These are phyloP conservation scores for Percopsis transmontana DNA, from an alignment of 2,113 vertebrate species.

Conservation along the genomic window DNA sequence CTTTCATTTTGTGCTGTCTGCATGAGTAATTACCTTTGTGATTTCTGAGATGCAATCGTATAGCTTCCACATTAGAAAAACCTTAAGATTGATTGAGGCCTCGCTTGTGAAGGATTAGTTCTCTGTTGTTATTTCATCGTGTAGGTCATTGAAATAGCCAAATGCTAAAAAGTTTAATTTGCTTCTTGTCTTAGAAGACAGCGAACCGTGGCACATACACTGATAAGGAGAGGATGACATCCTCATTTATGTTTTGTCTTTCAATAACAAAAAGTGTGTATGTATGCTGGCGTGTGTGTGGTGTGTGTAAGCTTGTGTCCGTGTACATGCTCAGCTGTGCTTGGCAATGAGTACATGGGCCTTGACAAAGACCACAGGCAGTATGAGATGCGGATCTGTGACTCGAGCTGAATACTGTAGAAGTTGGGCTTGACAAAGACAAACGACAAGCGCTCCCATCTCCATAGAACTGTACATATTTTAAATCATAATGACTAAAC, in stretches of 20 bases:
- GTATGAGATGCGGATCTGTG: conserved; percentile 26
- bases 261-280: conserved; percentile 5
- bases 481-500: conserved; percentile 75
- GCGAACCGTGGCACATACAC: conserved; percentile 71
- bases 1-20: conserved; percentile 92
- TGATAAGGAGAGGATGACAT: background rate
- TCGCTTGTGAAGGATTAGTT: conserved; percentile 84
- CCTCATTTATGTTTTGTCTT: conserved; percentile 18
- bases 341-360: background rate
- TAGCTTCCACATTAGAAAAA: conserved; percentile 89
- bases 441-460: conserved; percentile 55
- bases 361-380: conserved; percentile 18
- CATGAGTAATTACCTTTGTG: conserved; percentile 97
- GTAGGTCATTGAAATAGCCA: conserved; percentile 86
- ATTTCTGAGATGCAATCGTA: conserved; percentile 95
- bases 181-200: conserved; percentile 70
- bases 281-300: background rate
- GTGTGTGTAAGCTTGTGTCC: conserved; percentile 8
- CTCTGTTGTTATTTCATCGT: conserved; percentile 85
- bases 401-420: conserved; percentile 46
- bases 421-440: conserved; percentile 64
- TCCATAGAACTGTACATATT: conserved; percentile 71
- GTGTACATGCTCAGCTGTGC: background rate
- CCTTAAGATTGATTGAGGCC: conserved; percentile 89
- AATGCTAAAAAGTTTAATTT: conserved; percentile 82